Base-by-base conservation (phyloP, 2,888 invertebrate genomes). In the Andrena haemorrhoa region DNA sequence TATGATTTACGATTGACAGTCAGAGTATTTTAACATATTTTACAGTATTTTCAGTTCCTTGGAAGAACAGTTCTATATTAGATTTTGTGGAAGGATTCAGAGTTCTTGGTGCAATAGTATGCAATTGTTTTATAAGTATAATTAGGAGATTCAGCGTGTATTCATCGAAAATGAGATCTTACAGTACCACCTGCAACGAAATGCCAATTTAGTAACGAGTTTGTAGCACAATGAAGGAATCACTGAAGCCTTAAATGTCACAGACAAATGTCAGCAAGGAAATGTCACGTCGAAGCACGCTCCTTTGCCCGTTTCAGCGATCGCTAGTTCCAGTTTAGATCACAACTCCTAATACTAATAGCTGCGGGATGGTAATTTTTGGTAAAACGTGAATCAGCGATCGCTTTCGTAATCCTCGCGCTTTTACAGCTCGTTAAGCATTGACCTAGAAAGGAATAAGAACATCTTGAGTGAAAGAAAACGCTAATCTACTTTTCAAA, bases 281-380 rank as follows among this genome's bases (percentile, higher is more conserved):
- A 86, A 87, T 82, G 79, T 84, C 77, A 87, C 58, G 65, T 75
- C n/a, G 35, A 47, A 70, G 72, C 56, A 41, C 47, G 76, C 56
- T 63, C 56, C 8, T 26, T 23, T 60, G 66, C 20, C 16, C 16
- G 49, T 23, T 33, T 23, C 16, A 7, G 23, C 56, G 23, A 47
- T 41, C 16, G 10, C 2, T 7, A 49, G 20, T 20, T 31, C 12
- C 29, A 53, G 16, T 12, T n/a, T 16, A 41, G 16, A 16, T 41
- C 41, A 0, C 4, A 16, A 49, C n/a, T 65, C 3, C 1, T 53
- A 16, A 16, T 16, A 29, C 20, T 10, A 65, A 23, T 29, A 47
- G 16, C 35, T 65, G 6, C 29, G 29, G 1, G 10, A n/a, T 0
- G 16, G 2, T 6, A 31, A 35, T 65, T 77, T 76, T 60, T 33